Evolutionary conservation across 2,888 invertebrate genomes (phyloP), one percentile per base, ranked within the genome.

Genomic region (Ptilodon capucinus): DNA sequence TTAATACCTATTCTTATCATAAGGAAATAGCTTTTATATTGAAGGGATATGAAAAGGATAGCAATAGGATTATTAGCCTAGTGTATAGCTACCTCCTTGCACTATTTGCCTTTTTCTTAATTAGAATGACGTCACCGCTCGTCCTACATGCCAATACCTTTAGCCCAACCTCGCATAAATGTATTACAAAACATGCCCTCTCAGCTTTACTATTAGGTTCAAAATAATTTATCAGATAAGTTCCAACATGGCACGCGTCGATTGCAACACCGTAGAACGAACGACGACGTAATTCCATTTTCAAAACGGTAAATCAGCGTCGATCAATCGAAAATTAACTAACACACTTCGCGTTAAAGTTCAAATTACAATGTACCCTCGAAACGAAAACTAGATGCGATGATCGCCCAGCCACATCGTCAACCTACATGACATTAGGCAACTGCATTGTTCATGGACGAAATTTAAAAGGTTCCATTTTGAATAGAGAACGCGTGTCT

Each of bases 401-500:
- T 70, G 77, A 81, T 80, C 74, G 68, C 74, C 68, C 64, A 68
- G 66, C 69, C 71, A 71, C 70, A 68, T 69, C 65, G 64, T 71
- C 83, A 77, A 78, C 86, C 84, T 84, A 88, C 88, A 77, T 79
- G 76, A 54, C 81, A 72, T 86, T 86, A 76, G 71, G 85, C 82
- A 88, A 88, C 76, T 81, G 79, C 76, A 79, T 66, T 67, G 57
- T 57, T 62, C 80, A 52, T 65, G 74, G 56, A 50, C 69, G 40
- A 50, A 75, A 57, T 79, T 62, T 43, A 64, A 68, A 55, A 69
- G 69, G 42, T 57, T 35, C 48, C 32, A 53, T 57, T 46, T 46
- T 48, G 54, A 57, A 50, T 8, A 38, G 36, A 47, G 51, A 36
- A 32, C 28, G 48, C 47, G 45, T 45, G 25, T 48, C 51, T 40